Evolutionary conservation across 2,888 invertebrate genomes (phyloP), one percentile per base, ranked within the genome.

Genomic region (Machimus rusticus): DNA sequence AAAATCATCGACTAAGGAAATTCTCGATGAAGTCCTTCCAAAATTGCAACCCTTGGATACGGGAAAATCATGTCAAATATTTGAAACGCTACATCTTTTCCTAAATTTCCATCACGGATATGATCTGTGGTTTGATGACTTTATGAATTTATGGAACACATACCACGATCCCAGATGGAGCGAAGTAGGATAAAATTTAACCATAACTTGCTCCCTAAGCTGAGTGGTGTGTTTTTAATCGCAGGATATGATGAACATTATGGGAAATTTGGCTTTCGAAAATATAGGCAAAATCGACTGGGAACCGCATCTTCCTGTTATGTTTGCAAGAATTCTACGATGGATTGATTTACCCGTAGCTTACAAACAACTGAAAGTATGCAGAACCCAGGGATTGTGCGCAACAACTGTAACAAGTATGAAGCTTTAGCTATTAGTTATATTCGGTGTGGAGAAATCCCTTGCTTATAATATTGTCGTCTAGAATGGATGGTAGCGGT

Each of bases 261-360:
- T 98, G 92, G 94, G 97, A 0, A 94, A 95, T 77, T 92, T 97
- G 77, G 96, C 97, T 0, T 94, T 94, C 89, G 93, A 94, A 89
- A 97, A 96, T 92, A 95, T 97, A 86, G 98, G 98, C 0, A 95
- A 95, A 86, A 95, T 98, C 74, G 95, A 99, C 91, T 99, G 98
- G 98, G 95, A 96, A 88, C 96, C 97, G 0, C 94, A 97, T 91
- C 94, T 97, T 85, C 95, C 97, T 0, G 93, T 95, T 87, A 96
- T 97, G 95, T 97, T 96, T 90, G 95, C 95, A 14, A 93, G 95
- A 91, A 96, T 95, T 91, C 92, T 97, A 88, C 94, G 96, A 89
- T 95, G 95, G 57, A 94, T 98, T 86, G 95, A 96, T 90, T 93
- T 98, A 85, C 98, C 97, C 0, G 97, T 98, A 86, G 94, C 95